Conservation (phyloP, 2,113 vertebrate genomes). For the Malurus elegans region DNA sequence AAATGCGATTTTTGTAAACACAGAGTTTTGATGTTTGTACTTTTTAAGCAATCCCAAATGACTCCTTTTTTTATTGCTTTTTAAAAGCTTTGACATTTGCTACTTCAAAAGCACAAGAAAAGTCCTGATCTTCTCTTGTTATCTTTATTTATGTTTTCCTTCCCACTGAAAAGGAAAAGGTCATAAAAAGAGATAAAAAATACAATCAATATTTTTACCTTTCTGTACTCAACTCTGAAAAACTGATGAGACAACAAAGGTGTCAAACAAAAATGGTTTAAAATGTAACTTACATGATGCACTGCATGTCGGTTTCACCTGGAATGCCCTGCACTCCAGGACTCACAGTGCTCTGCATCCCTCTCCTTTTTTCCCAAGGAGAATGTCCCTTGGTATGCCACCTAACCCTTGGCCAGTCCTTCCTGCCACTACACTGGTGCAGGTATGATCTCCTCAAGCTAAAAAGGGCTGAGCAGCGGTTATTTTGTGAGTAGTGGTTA, state of each 20-base stretch:
- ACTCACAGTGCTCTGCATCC: neutral
- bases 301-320: neutral
- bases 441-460: neutral
- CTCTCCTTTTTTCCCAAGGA: neutral
- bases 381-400: neutral
- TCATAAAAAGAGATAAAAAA: neutral
- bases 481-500: neutral
- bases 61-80: neutral
- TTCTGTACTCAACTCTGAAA: neutral
- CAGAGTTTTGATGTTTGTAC: neutral
- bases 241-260: neutral
- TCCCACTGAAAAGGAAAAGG: neutral
- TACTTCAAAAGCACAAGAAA: neutral
- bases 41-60: neutral
- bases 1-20: constrained; percentile 26
- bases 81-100: neutral
- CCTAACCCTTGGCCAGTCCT: neutral
- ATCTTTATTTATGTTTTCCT: neutral
- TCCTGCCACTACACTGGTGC: fast-evolving
- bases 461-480: neutral
- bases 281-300: neutral
- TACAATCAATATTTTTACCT: neutral
- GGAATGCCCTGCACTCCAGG: neutral
- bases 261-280: neutral
- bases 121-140: neutral